Base-by-base conservation (phyloP, 1,140 invertebrate genomes). In the Achatina immaculata region DNA sequence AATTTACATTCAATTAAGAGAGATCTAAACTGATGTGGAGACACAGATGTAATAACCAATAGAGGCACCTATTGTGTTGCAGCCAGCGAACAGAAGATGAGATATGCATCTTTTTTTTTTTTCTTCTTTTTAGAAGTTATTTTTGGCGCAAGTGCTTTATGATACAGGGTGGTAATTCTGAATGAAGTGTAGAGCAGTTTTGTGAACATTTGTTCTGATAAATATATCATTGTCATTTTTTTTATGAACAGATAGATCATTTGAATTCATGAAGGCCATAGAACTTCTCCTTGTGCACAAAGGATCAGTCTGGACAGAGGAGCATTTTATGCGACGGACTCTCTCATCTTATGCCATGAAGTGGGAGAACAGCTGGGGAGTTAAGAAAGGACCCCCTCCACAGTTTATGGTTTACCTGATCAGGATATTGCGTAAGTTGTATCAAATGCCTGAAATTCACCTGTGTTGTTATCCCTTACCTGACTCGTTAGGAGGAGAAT, bases 401-500 rank as follows among this genome's bases (percentile, higher is more conserved):
- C 31, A 36, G 43, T 55, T 76, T 36, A 36, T 76, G 28, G 38
- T n/a, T 43, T 62, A 55, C 28, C 16, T 76, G 14, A 16, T 76
- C 11, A 76, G 36, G 38, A 42, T 76, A 38, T 76, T 62, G 14
- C 48, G 74, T 76, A 76, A 76, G 74, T 76, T 16, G n/a, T n/a
- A n/a, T n/a, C n/a, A n/a, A n/a, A n/a, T n/a, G n/a, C n/a, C n/a
- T n/a, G n/a, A n/a, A n/a, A n/a, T n/a, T n/a, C n/a, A n/a, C n/a
- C n/a, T n/a, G n/a, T n/a, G n/a, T n/a, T n/a, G n/a, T n/a, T n/a
- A n/a, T n/a, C n/a, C n/a, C n/a, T n/a, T n/a, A n/a, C n/a, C n/a
- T n/a, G n/a, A n/a, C n/a, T n/a, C n/a, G n/a, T n/a, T n/a, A n/a
- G n/a, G n/a, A n/a, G n/a, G n/a, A n/a, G n/a, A n/a, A n/a, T n/a